Evolutionary conservation across 2,797 vertebrate species (phyloP).

Genomic region (Coracias cyanogaster): DNA sequence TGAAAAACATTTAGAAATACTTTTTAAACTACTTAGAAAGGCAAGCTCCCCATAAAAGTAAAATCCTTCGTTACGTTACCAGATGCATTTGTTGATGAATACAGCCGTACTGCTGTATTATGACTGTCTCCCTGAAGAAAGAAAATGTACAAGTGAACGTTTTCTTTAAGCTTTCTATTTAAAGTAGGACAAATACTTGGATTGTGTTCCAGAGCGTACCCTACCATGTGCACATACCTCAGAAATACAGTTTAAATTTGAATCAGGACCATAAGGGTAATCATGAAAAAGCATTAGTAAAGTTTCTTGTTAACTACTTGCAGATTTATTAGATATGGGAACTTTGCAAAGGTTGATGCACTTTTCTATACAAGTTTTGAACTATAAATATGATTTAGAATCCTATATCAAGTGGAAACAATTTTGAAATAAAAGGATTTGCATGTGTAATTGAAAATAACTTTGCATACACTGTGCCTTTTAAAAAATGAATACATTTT

Average conservation of each 20-base stretch:
- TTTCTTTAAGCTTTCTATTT: background rate
- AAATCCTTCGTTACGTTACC: background rate
- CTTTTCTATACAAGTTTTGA: background rate
- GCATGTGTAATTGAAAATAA: background rate
- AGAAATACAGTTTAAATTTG: background rate
- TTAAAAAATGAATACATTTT: background rate
- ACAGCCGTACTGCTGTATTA: background rate
- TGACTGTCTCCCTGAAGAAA: background rate
- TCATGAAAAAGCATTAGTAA: background rate
- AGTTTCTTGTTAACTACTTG: background rate
- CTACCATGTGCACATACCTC: background rate
- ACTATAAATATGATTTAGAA: background rate
- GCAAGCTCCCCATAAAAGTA: background rate
- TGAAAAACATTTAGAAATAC: background rate
- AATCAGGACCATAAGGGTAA: background rate
- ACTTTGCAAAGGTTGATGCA: background rate
- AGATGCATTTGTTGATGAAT: background rate
- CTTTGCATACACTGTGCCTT: background rate
- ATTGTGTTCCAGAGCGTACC: background rate
- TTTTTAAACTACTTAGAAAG: background rate
- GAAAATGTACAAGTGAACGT: background rate
- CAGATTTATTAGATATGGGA: background rate
- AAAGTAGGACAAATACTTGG: background rate
- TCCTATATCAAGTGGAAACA: constrained; percentile 23
- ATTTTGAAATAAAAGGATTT: background rate